These are phyloP conservation scores for Geopemphigus sp. DNA, from an alignment of 1,140 invertebrate genomes.

Conservation along the genomic window DNA sequence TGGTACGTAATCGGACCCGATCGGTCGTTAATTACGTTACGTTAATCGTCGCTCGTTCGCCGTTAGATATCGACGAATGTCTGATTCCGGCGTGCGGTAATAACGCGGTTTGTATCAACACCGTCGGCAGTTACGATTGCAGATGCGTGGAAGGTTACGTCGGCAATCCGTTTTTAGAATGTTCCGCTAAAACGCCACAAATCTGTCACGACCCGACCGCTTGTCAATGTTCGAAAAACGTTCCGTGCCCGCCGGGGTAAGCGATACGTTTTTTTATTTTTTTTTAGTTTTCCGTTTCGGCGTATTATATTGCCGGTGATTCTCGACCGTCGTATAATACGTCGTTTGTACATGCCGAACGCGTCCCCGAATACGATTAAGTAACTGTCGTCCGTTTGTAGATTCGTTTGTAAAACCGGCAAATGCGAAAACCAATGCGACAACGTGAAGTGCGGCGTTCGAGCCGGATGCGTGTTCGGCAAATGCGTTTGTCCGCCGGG, in stretches of 20 bases:
- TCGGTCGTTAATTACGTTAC: not conserved
- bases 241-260: constrained; percentile 70
- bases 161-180: constrained; percentile 71
- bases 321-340: not conserved
- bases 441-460: constrained; percentile 78
- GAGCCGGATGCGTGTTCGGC: constrained; percentile 81
- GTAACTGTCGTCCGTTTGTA: constrained; percentile 26
- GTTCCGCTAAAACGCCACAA: constrained; percentile 68
- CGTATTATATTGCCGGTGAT: too few relatives aligned
- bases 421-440: constrained; percentile 73
- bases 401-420: constrained; percentile 67
- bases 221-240: constrained; percentile 68
- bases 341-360: not conserved
- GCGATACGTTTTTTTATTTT: not conserved
- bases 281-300: too few relatives aligned
- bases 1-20: constrained; percentile 64
- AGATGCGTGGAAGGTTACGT: constrained; percentile 72
- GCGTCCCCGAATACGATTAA: not conserved
- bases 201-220: constrained; percentile 67
- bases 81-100: constrained; percentile 70
- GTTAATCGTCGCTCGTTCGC: constrained; percentile 58
- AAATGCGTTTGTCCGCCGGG: constrained; percentile 89
- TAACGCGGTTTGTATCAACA: constrained; percentile 70
- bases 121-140: constrained; percentile 71
- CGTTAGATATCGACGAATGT: constrained; percentile 72